Conservation (phyloP, 2,113 vertebrate species). For the Dicrurus megarhynchus region DNA sequence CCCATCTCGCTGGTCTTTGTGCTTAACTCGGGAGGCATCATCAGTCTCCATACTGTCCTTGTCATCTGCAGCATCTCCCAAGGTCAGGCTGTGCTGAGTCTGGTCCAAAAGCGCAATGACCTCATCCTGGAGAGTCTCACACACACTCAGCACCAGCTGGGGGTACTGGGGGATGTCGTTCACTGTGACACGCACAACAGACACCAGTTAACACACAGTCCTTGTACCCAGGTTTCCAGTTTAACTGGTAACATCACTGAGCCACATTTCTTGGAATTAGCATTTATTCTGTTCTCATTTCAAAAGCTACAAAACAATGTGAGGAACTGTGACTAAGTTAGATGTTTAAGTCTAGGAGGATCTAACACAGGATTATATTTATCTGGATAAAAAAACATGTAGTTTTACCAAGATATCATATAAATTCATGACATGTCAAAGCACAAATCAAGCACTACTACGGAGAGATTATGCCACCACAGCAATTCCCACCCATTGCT, state of each 20-base stretch:
- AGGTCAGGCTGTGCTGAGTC: conserved; percentile 80
- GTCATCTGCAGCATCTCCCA: conserved; percentile 74
- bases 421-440: not conserved
- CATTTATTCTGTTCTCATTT: not conserved
- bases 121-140: conserved; percentile 91
- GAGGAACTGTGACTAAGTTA: not conserved
- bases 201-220: not conserved
- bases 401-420: not conserved
- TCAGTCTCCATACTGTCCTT: conserved; percentile 98
- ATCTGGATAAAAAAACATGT: not conserved
- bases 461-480: not conserved
- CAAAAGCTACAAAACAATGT: not conserved
- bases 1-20: conserved; percentile 93
- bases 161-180: conserved; percentile 91
- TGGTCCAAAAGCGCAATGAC: conserved; percentile 86
- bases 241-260: not conserved
- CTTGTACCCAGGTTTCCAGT: not conserved
- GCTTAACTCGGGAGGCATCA: conserved; percentile 73
- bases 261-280: not conserved
- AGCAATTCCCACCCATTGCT: not conserved
- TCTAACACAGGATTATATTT: not conserved
- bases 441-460: not conserved
- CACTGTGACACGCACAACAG: conserved; percentile 69
- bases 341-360: not conserved
- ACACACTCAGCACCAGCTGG: conserved; percentile 90